A percentile compares a stretch with the other conserved stretches of the same genome.
These are phyloP conservation scores for Lepidonotus clava DNA, from an alignment of 2,888 invertebrate species.

Conservation along the genomic window DNA sequence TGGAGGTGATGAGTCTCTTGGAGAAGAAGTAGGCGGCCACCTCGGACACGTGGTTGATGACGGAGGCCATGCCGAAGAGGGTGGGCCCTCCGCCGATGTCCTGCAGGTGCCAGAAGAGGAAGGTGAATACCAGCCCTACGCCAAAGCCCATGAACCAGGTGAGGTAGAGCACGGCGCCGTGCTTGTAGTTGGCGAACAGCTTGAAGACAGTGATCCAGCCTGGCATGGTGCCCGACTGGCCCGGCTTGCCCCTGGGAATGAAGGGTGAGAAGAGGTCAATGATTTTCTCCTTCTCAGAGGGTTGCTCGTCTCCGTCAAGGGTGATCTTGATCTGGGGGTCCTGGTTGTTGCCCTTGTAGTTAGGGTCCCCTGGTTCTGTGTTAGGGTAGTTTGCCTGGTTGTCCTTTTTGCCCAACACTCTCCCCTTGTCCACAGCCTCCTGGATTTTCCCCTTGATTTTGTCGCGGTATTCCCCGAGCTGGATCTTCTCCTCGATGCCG, in stretches of 20 bases:
- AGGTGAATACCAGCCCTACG: constrained; percentile 98
- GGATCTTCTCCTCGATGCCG: constrained; percentile 64
- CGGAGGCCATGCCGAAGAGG: constrained; percentile 97
- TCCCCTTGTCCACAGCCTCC: constrained; percentile 15
- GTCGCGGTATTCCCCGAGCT: constrained; percentile 70
- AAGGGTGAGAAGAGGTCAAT: constrained; percentile 59
- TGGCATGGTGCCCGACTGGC: constrained; percentile 65
- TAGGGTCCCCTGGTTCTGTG: constrained; percentile 67
- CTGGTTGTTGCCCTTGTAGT: neutral
- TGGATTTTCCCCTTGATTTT: constrained; percentile 64
- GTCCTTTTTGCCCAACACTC: constrained; percentile 18
- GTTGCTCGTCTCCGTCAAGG: constrained; percentile 44
- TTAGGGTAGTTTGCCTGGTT: constrained; percentile 48
- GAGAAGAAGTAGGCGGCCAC: constrained; percentile 99
- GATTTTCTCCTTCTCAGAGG: constrained; percentile 22
- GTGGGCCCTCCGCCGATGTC: constrained; percentile 96
- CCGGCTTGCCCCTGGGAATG: constrained; percentile 65
- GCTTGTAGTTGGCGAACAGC: constrained; percentile 93
- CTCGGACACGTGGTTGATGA: constrained; percentile 99
- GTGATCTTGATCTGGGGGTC: constrained; percentile 61
- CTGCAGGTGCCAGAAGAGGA: constrained; percentile 97
- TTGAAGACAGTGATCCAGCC: constrained; percentile 95
- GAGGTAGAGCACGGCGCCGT: constrained; percentile 88
- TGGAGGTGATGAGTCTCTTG: constrained; percentile 94
- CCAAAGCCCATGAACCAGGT: constrained; percentile 99